Evolutionary conservation across 2,113 vertebrate genomes (phyloP).

Genomic region (Ursus arctos): DNA sequence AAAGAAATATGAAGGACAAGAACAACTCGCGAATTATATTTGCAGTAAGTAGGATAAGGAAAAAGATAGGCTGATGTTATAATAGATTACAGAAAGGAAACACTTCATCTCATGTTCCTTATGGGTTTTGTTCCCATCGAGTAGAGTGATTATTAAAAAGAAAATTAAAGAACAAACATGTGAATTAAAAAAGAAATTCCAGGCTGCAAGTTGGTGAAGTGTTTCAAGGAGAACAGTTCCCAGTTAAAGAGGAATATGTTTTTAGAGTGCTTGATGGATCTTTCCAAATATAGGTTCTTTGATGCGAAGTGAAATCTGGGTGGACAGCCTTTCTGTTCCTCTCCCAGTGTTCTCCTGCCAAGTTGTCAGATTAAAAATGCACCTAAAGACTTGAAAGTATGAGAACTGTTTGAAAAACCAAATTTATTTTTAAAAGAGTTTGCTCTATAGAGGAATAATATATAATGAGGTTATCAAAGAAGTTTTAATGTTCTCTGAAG

Average conservation of each 20-base stretch:
- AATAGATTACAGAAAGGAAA: not conserved
- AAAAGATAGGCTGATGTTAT: not conserved
- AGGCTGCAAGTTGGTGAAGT: not conserved
- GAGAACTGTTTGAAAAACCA: constrained; percentile 2
- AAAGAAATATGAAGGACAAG: constrained; percentile 6
- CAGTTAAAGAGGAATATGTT: not conserved
- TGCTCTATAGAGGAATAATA: not conserved
- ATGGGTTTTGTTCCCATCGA: not conserved
- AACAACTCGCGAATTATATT: constrained; percentile 37
- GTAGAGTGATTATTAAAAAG: not conserved
- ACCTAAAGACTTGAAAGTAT: not conserved
- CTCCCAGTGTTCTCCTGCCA: not conserved
- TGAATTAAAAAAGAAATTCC: not conserved
- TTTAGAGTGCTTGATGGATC: not conserved
- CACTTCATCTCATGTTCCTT: not conserved
- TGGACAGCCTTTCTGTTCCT: not conserved
- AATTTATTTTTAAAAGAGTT: not conserved
- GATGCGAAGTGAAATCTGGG: not conserved
- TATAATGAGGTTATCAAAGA: not conserved
- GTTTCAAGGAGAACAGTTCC: not conserved
- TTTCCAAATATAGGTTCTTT: not conserved
- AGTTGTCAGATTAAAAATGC: not conserved
- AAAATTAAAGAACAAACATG: not conserved
- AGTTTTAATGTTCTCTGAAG: not conserved
- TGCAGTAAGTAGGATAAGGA: constrained; percentile 3